These are phyloP conservation scores for Drosophila funebris DNA, from an alignment of 1,140 invertebrate species.

Conservation along the genomic window DNA sequence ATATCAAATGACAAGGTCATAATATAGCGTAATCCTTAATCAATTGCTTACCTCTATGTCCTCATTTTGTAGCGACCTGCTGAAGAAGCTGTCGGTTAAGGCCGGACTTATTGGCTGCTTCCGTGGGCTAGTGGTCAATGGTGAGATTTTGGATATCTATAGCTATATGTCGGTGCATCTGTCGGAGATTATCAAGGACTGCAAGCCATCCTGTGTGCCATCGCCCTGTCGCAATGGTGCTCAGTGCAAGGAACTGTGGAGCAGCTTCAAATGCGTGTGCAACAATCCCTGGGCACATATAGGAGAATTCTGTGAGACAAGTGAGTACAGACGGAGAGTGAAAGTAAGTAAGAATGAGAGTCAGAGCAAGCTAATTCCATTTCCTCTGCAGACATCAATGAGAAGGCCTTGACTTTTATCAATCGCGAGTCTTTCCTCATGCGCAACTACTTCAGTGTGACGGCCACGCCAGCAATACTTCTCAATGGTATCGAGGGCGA, in stretches of 20 bases:
- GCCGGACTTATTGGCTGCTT: conserved; percentile 97
- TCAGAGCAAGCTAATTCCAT: neutral
- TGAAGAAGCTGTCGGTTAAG: conserved; percentile 91
- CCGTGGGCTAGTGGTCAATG: conserved; percentile 95
- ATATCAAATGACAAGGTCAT: conserved; percentile 65
- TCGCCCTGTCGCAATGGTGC: conserved; percentile 96
- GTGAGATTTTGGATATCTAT: conserved; percentile 94
- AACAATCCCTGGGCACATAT: conserved; percentile 95
- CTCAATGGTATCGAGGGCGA: conserved; percentile 86
- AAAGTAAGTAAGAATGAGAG: neutral
- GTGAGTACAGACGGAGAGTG: conserved; percentile 85
- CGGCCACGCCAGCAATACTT: conserved; percentile 56
- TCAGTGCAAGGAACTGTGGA: conserved; percentile 96
- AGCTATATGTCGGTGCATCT: conserved; percentile 96
- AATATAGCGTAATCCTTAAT: conserved; percentile 53
- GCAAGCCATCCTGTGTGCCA: conserved; percentile 95
- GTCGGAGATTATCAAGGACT: conserved; percentile 95
- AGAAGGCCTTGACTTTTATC: conserved; percentile 94
- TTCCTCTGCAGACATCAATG: conserved; percentile 91
- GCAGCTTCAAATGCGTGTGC: conserved; percentile 94
- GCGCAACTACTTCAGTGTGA: conserved; percentile 88
- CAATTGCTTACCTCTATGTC: neutral
- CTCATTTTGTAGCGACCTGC: conserved; percentile 87
- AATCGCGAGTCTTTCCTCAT: conserved; percentile 91
- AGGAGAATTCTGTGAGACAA: conserved; percentile 94